Base-by-base conservation (phyloP, 1,140 invertebrate genomes). In the Aplysia californica region DNA sequence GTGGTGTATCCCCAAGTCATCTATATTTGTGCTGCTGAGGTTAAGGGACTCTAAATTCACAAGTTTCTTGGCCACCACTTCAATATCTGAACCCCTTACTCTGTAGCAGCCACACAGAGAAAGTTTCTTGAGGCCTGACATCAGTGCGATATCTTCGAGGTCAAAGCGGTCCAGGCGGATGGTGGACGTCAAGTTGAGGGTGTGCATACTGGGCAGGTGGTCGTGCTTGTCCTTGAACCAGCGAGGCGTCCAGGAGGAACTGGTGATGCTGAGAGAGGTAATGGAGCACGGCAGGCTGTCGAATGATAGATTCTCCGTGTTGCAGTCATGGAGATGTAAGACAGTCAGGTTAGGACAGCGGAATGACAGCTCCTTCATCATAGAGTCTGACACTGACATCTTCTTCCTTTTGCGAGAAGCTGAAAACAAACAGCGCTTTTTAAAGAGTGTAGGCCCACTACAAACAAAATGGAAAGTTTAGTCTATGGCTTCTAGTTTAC, bases 311-410 rank as follows among this genome's bases (percentile, higher is more conserved):
- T 77, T 78, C 6, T 79, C 61, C 44, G 74, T 77, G 59, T 83
- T 82, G 59, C 79, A 80, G 2, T 72, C 50, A 56, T 78, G 31
- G 5, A 84, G 55, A 41, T 79, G 67, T 36, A 83, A 68, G n/a
- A 78, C 58, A n/a, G 38, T 50, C 20, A 83, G 64, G 35, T 82
- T 83, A 61, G 83, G 83, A 75, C 82, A 85, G 29, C 83, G 67
- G 39, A 79, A 78, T 29, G 50, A 35, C 15, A 83, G 70, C 50
- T 80, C 82, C 36, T 59, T 58, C 15, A 85, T 58, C 79, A 83
- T 79, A 21, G 81, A 78, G 77, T 79, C 61, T 41, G 69, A 72
- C 21, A 64, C 3, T 5, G 36, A 78, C 5, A 26, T 26, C 6
- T 55, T 71, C 0, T 67, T 73, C 38, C 76, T 50, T 26, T 66